Evolutionary conservation across 2,113 vertebrate species (phyloP), one percentile per base, ranked within the genome.

Genomic region (Coptodon bakossiorum): DNA sequence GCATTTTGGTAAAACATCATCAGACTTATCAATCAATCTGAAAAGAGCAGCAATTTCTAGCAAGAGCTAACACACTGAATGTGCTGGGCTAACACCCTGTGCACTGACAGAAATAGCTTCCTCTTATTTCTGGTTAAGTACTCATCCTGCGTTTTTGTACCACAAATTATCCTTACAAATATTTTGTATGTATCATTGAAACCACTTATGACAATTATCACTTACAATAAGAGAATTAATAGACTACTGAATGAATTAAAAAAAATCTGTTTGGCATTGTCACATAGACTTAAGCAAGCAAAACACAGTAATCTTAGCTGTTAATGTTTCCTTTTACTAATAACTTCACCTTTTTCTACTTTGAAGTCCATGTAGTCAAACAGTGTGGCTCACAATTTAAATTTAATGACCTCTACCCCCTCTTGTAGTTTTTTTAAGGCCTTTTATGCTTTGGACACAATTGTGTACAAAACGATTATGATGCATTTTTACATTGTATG

Each of bases 161-260:
- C 19, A 66, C 19, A 66, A 66, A 66, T 68, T 13, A 68, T 38
- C 19, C 0, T 13, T 68, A 66, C 19, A 66, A 66, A 66, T 66
- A 66, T 13, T 66, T 27, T 73, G 22, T 1, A 24, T 71, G 13
- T 16, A 43, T 43, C 24, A 76, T 76, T 48, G 50, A 63, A 63
- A 12, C 31, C 31, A 36, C 59, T 3, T 63, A 0, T n/a, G 31
- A 12, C 59, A n/a, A n/a, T 36, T 66, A 66, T 66, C 4, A n/a
- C 61, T n/a, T 66, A 66, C 59, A 63, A 63, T n/a, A 63, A n/a
- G 59, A 63, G 4, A 63, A 7, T 63, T 63, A 36, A 63, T 36
- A 45, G 22, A 0, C 22, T 48, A 73, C 48, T 29, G 4, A 45
- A 16, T 63, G 6, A 12, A 36, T 63, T 2, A 0, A 0, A 5